Evolutionary conservation across 1,140 invertebrate species (phyloP).

Genomic region (Drosophila insularis): DNA sequence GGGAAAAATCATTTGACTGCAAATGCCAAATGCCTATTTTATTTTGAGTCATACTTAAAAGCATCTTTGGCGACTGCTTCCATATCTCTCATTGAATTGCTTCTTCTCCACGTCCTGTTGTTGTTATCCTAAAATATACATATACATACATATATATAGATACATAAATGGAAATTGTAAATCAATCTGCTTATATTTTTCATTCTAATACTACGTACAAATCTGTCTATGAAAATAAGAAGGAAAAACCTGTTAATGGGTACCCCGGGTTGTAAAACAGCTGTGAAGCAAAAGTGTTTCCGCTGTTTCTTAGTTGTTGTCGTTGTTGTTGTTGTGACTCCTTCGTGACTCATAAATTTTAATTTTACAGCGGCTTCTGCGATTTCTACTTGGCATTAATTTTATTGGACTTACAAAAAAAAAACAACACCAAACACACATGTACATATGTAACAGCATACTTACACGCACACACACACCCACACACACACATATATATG

Average conservation of each 20-base stretch:
- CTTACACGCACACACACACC: background rate
- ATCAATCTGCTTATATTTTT: background rate
- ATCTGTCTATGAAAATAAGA: background rate
- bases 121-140: background rate
- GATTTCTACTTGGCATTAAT: conserved; percentile 44
- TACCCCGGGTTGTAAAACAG: conserved; percentile 59
- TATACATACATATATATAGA: background rate
- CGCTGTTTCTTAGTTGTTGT: conserved; percentile 43
- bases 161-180: background rate
- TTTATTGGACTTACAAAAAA: conserved; percentile 8
- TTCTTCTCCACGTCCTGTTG: background rate
- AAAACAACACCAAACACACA: background rate
- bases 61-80: background rate
- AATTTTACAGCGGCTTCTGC: conserved; percentile 62
- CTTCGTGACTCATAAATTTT: conserved; percentile 71
- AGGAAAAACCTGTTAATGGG: conserved; percentile 7
- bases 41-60: conserved; percentile 13
- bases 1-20: conserved; percentile 12
- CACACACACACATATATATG: background rate
- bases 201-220: background rate
- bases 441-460: background rate
- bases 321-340: conserved; percentile 53
- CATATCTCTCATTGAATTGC: background rate
- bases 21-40: background rate
- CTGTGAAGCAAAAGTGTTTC: conserved; percentile 38